Evolutionary conservation across 2,888 invertebrate genomes (phyloP), one percentile per base, ranked within the genome.

Genomic region (Conistra vaccinii): DNA sequence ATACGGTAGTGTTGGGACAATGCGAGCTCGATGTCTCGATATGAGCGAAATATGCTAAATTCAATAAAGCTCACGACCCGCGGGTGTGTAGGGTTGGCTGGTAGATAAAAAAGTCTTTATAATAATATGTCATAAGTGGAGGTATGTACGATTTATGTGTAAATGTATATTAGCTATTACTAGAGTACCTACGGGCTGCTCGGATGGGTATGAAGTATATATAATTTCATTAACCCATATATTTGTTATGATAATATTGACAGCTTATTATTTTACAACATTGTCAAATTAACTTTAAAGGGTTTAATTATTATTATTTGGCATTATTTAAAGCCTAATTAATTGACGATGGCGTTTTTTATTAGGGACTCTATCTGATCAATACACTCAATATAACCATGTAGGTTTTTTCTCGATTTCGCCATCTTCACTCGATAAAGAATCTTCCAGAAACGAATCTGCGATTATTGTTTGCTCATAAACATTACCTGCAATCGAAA

Each of bases 41-140:
- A 94, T 92, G 91, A 92, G 90, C 88, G 87, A 90, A 92, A 93
- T 92, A 94, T 94, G 93, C 93, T 92, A 92, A 93, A 95, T 94
- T 94, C 93, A 94, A 94, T 94, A 94, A 92, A 90, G 90, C 90
- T 87, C 89, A 88, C 90, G 92, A 90, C 90, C 88, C 85, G 81
- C 86, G 88, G 81, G 88, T 86, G 73, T 63, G 60, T 83, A 92
- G 90, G 92, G 91, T 73, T 92, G 91, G 1, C 71, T 20, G 17
- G 9, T 9, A 23, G 20, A 1, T 35, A 26, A 45, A 51, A 58
- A 39, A 66, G 2, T 1, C 0, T 20, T 45, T 10, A 9, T n/a
- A n/a, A n/a, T n/a, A 20, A 12, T 42, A 4, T 62, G 1, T 29
- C 23, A 14, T 42, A 23, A 12, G 1, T 62, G 26, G 9, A 29